phyloP scores from a whole-genome alignment of 2,797 vertebrate species.

The Uromys caudimaculatus region DNA sequence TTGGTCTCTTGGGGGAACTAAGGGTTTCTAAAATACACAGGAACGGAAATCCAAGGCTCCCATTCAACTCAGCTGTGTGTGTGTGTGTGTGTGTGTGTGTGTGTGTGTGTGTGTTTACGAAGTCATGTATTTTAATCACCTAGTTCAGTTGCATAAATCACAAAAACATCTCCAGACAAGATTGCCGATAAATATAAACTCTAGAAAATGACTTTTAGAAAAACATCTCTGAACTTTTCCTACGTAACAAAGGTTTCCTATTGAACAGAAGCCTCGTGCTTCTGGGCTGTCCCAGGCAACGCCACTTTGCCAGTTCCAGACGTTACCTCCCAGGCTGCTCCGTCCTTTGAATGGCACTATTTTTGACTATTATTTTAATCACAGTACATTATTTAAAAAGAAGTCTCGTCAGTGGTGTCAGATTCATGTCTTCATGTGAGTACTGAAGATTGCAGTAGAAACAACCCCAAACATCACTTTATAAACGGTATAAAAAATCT shows the following conservation, averaged over 20 bases:
- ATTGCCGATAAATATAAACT: constrained; percentile 83
- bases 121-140: constrained; percentile 74
- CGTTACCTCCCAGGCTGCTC: constrained; percentile 77
- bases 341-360: constrained; percentile 79
- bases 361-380: constrained; percentile 86
- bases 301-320: constrained; percentile 59
- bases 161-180: constrained; percentile 81
- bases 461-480: constrained; percentile 72
- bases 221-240: constrained; percentile 87
- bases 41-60: constrained; percentile 76
- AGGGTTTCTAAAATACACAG: constrained; percentile 75
- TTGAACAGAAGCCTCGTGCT: constrained; percentile 83
- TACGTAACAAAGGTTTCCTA: constrained; percentile 87
- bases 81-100: neutral
- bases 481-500: constrained; percentile 55
- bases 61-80: constrained; percentile 66
- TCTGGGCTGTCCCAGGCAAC: constrained; percentile 78
- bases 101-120: constrained; percentile 62
- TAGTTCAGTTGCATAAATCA: constrained; percentile 81
- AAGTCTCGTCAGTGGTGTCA: constrained; percentile 81
- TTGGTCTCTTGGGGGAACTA: constrained; percentile 80
- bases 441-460: constrained; percentile 78
- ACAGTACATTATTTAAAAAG: constrained; percentile 85
- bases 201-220: constrained; percentile 87
- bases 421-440: constrained; percentile 86